Evolutionary conservation across 2,888 invertebrate genomes (phyloP).

Genomic region (Venusia cambrica): DNA sequence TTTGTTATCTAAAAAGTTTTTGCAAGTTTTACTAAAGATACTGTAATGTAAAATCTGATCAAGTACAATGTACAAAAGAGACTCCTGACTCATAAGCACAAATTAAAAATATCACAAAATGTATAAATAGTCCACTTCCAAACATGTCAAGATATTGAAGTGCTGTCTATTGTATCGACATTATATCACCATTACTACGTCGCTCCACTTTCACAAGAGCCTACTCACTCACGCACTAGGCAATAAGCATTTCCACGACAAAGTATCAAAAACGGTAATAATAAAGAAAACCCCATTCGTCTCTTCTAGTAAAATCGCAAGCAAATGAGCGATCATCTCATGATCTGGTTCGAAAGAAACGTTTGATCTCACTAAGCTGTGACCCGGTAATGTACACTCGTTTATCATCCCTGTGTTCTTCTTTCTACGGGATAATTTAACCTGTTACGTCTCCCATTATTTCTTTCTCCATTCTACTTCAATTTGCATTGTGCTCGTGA

Average conservation of each 20-base stretch:
- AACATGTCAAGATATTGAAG: no score
- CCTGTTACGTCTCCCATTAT: conserved; percentile 48
- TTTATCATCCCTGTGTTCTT: conserved; percentile 53
- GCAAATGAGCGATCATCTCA: conserved; percentile 59
- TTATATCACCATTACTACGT: no score
- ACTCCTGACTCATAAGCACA: no score
- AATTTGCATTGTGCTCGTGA: conserved; percentile 38
- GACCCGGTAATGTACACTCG: conserved; percentile 50
- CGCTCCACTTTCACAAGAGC: no score
- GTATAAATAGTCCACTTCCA: no score
- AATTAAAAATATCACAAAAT: no score
- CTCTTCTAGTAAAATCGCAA: conserved; percentile 44
- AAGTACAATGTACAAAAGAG: no score
- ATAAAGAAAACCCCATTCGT: conserved; percentile 40
- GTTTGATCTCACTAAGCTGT: conserved; percentile 38
- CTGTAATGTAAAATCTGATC: no score
- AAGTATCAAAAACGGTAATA: conserved; percentile 33
- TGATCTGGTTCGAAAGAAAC: conserved; percentile 52
- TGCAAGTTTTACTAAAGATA: no score
- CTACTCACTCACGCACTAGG: no score
- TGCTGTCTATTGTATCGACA: no score
- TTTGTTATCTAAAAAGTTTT: no score
- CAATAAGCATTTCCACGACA: conserved; percentile 31
- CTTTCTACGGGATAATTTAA: conserved; percentile 33
- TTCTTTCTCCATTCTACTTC: conserved; percentile 38